These are phyloP conservation scores for Lymantria dispar DNA, from an alignment of 2,888 invertebrate genomes.

Conservation along the genomic window DNA sequence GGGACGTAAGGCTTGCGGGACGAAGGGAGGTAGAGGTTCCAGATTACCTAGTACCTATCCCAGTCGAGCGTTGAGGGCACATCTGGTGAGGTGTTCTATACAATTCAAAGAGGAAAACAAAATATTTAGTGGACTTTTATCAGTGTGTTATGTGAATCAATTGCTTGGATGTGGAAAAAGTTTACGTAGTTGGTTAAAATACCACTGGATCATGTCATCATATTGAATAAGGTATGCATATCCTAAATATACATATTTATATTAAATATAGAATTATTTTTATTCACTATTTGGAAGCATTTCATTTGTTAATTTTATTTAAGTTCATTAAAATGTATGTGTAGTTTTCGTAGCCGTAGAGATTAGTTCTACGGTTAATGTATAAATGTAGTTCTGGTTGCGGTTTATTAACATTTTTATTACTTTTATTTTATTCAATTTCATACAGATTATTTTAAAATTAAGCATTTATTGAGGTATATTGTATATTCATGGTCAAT, in stretches of 20 bases:
- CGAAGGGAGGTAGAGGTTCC: conserved; percentile 43
- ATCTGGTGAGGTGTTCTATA: conserved; percentile 19
- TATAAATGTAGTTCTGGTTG: too few relatives aligned
- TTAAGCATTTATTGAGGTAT: conserved; percentile 14
- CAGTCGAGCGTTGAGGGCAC: conserved; percentile 43
- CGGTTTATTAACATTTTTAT: too few relatives aligned
- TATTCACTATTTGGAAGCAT: not conserved
- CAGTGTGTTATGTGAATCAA: conserved; percentile 17
- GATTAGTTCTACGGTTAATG: too few relatives aligned
- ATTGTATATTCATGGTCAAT: conserved; percentile 44
- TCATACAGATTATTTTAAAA: not conserved
- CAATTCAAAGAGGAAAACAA: conserved; percentile 1
- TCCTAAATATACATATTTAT: not conserved
- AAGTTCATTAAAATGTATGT: not conserved
- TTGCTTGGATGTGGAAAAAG: conserved; percentile 1
- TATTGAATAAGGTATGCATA: conserved; percentile 19
- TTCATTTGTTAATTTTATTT: not conserved
- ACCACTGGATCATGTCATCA: not conserved
- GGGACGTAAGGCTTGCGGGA: conserved; percentile 39
- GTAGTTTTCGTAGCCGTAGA: too few relatives aligned
- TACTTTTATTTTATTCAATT: too few relatives aligned
- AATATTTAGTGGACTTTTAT: conserved; percentile 17
- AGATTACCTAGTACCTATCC: conserved; percentile 62
- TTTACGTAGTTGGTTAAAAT: too few relatives aligned
- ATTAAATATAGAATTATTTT: not conserved